Percentiles rank a stretch among this genome's conserved stretches.
Conservation (phyloP, 2,888 invertebrate genomes). For the Drosophila barbarae region DNA sequence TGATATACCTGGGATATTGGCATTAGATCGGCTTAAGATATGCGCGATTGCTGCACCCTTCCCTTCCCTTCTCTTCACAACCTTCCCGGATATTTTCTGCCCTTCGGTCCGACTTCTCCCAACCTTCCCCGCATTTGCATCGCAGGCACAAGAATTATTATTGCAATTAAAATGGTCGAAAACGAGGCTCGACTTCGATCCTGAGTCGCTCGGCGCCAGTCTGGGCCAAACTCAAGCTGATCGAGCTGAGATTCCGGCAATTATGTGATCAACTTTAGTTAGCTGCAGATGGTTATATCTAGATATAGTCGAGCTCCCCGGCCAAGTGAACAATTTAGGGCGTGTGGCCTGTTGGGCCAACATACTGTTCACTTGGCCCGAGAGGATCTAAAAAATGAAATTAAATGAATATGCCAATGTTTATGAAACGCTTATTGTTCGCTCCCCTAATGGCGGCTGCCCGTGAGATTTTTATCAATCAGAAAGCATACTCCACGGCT, state of each 20-base stretch:
- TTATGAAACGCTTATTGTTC: constrained; percentile 25
- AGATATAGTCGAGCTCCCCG: constrained; percentile 32
- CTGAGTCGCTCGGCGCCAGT: constrained; percentile 64
- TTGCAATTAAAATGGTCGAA: constrained; percentile 37
- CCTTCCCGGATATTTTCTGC: constrained; percentile 1
- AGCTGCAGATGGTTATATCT: constrained; percentile 40
- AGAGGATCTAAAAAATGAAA: constrained; percentile 34
- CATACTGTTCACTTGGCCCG: constrained; percentile 56
- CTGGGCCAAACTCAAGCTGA: constrained; percentile 50
- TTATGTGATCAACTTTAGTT: constrained; percentile 63
- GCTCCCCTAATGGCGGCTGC: constrained; percentile 34
- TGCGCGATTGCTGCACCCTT: constrained; percentile 57
- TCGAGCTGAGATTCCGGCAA: constrained; percentile 42
- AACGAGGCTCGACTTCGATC: constrained; percentile 12
- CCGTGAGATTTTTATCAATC: constrained; percentile 73
- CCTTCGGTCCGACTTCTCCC: constrained; percentile 5
- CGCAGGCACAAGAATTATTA: constrained; percentile 38
- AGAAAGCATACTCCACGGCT: constrained; percentile 19
- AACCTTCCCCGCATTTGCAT: constrained; percentile 21
- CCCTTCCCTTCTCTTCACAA: constrained; percentile 38
- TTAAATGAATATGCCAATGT: constrained; percentile 28
- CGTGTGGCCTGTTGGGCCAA: constrained; percentile 55
- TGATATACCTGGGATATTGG: constrained; percentile 54
- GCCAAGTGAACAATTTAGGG: constrained; percentile 57
- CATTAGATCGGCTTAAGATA: constrained; percentile 74